A percentile compares a stretch with the other conserved stretches of the same genome.
Conservation (phyloP, 2,113 vertebrate species). For the Symphodus melops region DNA sequence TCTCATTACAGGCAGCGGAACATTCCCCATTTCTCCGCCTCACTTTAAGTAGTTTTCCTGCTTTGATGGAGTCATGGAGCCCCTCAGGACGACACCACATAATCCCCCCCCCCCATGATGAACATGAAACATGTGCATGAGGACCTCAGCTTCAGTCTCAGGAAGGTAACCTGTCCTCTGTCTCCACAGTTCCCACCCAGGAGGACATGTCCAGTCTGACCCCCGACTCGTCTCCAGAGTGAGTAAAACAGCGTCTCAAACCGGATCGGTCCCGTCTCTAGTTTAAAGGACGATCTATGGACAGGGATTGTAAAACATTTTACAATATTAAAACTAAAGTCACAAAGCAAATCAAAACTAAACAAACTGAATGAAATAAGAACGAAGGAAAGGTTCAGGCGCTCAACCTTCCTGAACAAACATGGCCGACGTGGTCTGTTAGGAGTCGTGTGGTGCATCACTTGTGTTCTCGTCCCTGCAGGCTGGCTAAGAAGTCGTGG, state of each 20-base stretch:
- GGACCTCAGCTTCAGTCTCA: too few relatives aligned
- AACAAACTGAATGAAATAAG: too few relatives aligned
- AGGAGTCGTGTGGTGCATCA: too few relatives aligned
- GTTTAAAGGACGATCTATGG: too few relatives aligned
- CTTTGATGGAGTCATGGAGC: background rate
- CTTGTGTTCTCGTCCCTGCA: conserved; percentile 56
- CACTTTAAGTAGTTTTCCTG: background rate
- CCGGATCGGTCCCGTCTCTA: too few relatives aligned
- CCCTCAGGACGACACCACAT: background rate
- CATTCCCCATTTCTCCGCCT: background rate
- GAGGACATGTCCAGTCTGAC: conserved; percentile 99
- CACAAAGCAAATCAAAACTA: too few relatives aligned
- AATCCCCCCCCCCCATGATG: background rate
- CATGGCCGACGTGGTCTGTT: too few relatives aligned
- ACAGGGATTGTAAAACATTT: too few relatives aligned
- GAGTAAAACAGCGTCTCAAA: conserved; percentile 78
- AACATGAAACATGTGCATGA: background rate
- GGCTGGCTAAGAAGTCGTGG: conserved; percentile 99
- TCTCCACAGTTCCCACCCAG: conserved; percentile 92
- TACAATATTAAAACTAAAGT: too few relatives aligned
- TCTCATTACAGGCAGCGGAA: conserved; percentile 26
- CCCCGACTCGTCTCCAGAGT: conserved; percentile 99
- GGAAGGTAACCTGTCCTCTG: conserved; percentile 36
- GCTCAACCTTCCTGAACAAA: too few relatives aligned
- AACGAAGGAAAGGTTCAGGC: too few relatives aligned